A percentile compares a stretch with the other conserved stretches of the same genome.
Conservation (phyloP, 1,140 invertebrate species). For the Drosophila ogumai region DNA sequence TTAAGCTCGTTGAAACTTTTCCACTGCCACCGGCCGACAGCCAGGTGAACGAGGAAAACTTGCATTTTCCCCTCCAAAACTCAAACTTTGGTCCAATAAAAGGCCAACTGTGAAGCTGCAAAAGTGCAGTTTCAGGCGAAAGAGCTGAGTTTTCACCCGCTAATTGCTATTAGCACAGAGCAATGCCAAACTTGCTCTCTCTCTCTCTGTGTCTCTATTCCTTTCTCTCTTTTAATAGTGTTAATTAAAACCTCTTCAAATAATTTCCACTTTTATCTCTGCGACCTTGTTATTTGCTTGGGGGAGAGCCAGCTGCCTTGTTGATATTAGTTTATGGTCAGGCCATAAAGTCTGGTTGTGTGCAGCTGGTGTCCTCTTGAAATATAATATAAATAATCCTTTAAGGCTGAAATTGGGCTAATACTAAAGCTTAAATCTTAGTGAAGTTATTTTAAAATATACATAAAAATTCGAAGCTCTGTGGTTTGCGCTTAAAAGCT, state of each 20-base stretch:
- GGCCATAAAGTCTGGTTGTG: background rate
- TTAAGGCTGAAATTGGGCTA: background rate
- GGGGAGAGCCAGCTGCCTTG: background rate
- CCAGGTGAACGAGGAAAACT: constrained; percentile 14
- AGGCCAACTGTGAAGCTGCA: constrained; percentile 8
- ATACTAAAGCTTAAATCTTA: background rate
- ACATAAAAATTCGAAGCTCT: background rate
- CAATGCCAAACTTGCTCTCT: constrained; percentile 15
- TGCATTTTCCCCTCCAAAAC: background rate
- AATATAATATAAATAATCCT: constrained; percentile 2
- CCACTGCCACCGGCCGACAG: background rate
- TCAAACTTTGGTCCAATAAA: constrained; percentile 19
- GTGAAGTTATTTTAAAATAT: background rate
- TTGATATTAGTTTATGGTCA: constrained; percentile 5
- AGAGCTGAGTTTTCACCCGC: constrained; percentile 23
- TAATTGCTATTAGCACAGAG: constrained; percentile 44
- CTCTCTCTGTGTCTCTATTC: background rate
- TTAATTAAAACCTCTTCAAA: constrained; percentile 53
- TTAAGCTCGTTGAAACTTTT: constrained; percentile 25
- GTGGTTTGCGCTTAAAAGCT: background rate
- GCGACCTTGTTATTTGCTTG: background rate
- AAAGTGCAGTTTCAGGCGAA: constrained; percentile 20
- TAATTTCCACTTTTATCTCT: constrained; percentile 31
- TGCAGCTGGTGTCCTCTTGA: constrained; percentile 1
- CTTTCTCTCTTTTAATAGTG: constrained; percentile 9